phyloP scores from a whole-genome alignment of 2,797 vertebrate species.

The Periparus ater region DNA sequence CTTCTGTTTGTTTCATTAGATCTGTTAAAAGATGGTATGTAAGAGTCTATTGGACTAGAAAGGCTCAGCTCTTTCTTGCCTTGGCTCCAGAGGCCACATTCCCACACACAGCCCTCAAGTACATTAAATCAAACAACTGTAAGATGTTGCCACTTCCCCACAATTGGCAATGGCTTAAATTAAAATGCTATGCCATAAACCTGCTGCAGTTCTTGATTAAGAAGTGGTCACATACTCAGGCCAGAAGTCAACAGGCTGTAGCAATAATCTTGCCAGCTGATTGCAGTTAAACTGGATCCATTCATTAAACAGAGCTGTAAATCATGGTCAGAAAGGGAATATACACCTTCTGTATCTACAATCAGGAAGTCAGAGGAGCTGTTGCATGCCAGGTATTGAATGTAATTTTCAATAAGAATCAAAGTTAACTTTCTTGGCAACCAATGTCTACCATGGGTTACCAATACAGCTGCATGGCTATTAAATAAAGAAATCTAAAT shows the following conservation, averaged over 20 bases:
- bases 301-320: conserved; percentile 38
- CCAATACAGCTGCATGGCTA: background rate
- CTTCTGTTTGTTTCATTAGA: background rate
- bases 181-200: conserved; percentile 21
- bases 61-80: background rate
- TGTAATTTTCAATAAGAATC: background rate
- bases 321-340: conserved; percentile 23
- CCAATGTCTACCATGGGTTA: background rate
- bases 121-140: conserved; percentile 16
- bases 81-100: background rate
- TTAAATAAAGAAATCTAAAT: background rate
- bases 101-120: background rate
- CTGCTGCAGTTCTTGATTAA: conserved; percentile 16
- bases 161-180: conserved; percentile 33
- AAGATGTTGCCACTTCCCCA: background rate
- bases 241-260: background rate
- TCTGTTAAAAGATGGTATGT: background rate
- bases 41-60: background rate
- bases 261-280: conserved; percentile 42
- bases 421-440: background rate
- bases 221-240: conserved; percentile 7
- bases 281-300: conserved; percentile 26
- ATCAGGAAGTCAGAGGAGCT: background rate
- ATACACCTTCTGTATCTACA: background rate
- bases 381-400: background rate